Evolutionary conservation across 92 coral and sea anemone species (phyloP), one percentile per base, ranked within the genome.

Genomic region (Paragorgia papillata): DNA sequence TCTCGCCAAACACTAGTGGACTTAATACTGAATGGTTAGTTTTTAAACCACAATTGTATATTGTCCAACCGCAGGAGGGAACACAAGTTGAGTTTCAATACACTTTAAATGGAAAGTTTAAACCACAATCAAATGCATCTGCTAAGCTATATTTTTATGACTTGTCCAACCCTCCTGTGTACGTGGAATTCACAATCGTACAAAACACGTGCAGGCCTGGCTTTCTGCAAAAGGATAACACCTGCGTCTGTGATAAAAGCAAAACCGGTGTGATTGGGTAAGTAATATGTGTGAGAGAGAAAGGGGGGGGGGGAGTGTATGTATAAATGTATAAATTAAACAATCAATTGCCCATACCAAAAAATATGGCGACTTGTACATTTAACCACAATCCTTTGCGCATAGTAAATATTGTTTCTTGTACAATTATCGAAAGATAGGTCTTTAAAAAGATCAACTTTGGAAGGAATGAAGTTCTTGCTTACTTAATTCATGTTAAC

Each of bases 171-270:
- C 55, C 17, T 41, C 58, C 30, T 14, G 63, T 33, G 34, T 7
- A 3, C 18, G 15, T 17, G 14, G 26, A 20, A 35, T 30, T 71
- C 51, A 71, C 64, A 15, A 0, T 71, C 1, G 15, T 10, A 19
- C 48, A 44, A 22, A 37, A 53, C 32, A 19, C 20, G 15, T 94
- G 97, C 46, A 44, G 87, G 56, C 97, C 97, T 8, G 97, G 97
- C 33, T 90, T 88, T 67, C 60, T 66, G 65, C 89, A 88, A 50
- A 21, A 84, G 19, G 63, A 74, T 37, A 70, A 63, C 7, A 46
- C 51, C 46, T 94, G 97, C 14, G 80, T 58, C 22, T 94, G 97
- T 64, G 88, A 94, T 65, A 84, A 61, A 29, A 49, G 21, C 3
- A 79, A 59, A 28, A 71, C 70, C 7, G 90, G 88, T 15, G 74